Evolutionary conservation across 2,888 invertebrate genomes (phyloP).

Genomic region (Ptilodon capucinus): DNA sequence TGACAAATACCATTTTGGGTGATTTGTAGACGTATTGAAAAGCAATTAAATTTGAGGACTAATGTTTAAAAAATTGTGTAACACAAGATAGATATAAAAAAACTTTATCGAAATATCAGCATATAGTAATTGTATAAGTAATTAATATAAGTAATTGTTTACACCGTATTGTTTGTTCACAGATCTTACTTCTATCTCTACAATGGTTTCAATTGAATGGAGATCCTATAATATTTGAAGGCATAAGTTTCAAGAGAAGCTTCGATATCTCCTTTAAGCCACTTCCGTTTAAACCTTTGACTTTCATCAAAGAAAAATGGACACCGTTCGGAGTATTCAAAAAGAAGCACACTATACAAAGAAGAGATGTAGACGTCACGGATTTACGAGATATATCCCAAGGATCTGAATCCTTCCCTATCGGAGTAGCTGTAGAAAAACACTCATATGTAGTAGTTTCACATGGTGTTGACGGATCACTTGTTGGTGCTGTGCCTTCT

Average conservation of each 20-base stretch:
- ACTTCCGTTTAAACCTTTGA: conserved; percentile 42
- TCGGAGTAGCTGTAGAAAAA: background rate
- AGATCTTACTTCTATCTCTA: conserved; percentile 18
- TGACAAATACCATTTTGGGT: no score
- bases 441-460: background rate
- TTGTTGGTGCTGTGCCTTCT: background rate
- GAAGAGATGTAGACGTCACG: conserved; percentile 20
- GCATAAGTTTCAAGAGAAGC: conserved; percentile 45
- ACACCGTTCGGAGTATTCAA: conserved; percentile 52
- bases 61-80: no score
- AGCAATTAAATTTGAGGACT: no score
- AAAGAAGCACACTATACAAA: conserved; percentile 27
- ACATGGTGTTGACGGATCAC: background rate
- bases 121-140: no score
- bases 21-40: no score
- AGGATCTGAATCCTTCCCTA: background rate
- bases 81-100: no score
- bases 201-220: conserved; percentile 8
- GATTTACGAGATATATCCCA: background rate
- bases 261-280: conserved; percentile 51
- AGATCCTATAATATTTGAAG: conserved; percentile 19
- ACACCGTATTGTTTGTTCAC: conserved; percentile 13
- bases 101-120: no score
- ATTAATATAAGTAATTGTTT: no score
- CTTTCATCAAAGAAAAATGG: conserved; percentile 53